Conservation (phyloP, 64 coral and sea anemone species). For the Hydrozoanthus tunicans region DNA sequence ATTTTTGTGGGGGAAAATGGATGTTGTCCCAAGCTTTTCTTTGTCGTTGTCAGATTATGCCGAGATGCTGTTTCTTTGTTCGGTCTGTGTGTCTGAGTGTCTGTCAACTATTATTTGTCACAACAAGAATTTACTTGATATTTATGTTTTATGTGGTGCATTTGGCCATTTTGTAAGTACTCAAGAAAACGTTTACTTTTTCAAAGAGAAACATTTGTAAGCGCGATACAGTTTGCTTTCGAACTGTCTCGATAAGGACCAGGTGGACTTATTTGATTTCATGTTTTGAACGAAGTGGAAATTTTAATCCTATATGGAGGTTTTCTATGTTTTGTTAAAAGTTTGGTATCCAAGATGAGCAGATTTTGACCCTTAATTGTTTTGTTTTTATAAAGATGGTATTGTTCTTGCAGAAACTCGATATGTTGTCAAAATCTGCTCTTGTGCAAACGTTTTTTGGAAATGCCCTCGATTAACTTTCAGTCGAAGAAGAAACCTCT, state of each 20-base stretch:
- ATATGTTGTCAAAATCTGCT: neutral
- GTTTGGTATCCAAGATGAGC: constrained; percentile 9
- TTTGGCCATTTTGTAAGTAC: neutral
- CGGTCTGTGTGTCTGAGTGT: neutral
- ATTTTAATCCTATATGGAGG: neutral
- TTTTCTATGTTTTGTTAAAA: neutral
- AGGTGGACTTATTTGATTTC: neutral
- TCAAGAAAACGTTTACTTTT: neutral
- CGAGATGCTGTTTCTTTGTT: constrained; percentile 7
- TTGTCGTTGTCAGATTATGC: constrained; percentile 14
- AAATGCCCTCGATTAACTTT: too few relatives aligned
- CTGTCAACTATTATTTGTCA: constrained; percentile 9
- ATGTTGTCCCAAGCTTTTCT: neutral
- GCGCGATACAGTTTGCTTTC: neutral
- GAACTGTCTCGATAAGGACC: neutral
- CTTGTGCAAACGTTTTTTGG: too few relatives aligned
- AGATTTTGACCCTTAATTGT: neutral
- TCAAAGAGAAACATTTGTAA: constrained; percentile 7
- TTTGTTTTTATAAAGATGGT: neutral
- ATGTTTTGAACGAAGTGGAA: neutral
- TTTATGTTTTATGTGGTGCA: neutral
- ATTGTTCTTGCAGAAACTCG: neutral
- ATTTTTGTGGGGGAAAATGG: neutral
- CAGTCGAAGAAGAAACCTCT: too few relatives aligned
- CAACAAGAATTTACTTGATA: neutral